These are phyloP conservation scores for Phyllotreta striolata DNA, from an alignment of 2,888 invertebrate species.

Conservation along the genomic window DNA sequence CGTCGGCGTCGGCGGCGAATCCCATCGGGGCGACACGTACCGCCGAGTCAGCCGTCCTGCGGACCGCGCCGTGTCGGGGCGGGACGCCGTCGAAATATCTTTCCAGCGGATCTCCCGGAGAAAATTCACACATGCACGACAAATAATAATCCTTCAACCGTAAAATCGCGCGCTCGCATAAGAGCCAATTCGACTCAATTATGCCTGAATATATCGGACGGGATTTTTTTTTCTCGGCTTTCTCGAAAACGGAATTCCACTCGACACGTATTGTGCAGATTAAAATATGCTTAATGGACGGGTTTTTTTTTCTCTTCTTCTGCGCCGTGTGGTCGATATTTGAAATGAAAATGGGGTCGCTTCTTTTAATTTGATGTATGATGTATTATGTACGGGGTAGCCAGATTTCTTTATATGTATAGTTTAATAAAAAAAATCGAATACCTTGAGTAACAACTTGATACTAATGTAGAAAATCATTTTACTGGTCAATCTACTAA, in stretches of 20 bases:
- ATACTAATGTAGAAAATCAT: no score
- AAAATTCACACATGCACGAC: slow-evolving; percentile 39
- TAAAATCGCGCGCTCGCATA: slow-evolving; percentile 27
- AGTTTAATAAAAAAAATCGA: no score
- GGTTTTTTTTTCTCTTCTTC: no score
- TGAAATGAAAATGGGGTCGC: no score
- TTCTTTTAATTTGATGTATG: no score
- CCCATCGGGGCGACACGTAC: slow-evolving; percentile 36
- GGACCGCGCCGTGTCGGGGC: slow-evolving; percentile 16
- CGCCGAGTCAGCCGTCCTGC: slow-evolving; percentile 36
- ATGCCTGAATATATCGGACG: slow-evolving; percentile 12
- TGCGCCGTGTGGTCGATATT: no score
- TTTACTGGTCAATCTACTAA: no score
- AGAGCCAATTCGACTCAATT: slow-evolving; percentile 30
- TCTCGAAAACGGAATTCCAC: slow-evolving; percentile 4
- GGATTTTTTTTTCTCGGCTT: neutral
- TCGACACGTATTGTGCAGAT: neutral
- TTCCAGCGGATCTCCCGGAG: slow-evolving; percentile 29
- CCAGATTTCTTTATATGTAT: no score
- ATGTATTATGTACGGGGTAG: no score
- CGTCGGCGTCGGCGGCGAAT: slow-evolving; percentile 20
- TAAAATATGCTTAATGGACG: neutral
- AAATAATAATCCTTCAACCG: slow-evolving; percentile 41
- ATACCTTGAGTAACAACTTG: no score
- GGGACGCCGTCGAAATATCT: slow-evolving; percentile 12